Evolutionary conservation across 2,113 vertebrate species (phyloP), one percentile per base, ranked within the genome.

Genomic region (Trichomycterus rosablanca): DNA sequence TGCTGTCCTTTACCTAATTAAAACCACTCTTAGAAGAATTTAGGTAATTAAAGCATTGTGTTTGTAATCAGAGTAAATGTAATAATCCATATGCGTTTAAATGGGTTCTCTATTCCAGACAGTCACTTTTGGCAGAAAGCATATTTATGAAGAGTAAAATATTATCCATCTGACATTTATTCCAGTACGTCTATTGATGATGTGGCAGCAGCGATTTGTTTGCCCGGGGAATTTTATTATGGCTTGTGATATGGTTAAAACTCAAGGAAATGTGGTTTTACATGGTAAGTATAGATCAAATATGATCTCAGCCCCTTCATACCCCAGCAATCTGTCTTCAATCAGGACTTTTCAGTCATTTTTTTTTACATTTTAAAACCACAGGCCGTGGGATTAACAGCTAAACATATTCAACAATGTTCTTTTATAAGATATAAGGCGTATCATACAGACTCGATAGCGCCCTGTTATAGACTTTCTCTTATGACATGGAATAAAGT

Each of bases 131-230:
- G 28, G 60, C 46, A 67, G 40, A 26, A 26, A 59, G 53, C 53
- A 52, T 59, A 59, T 40, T 42, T 67, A 59, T 63, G 70, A 53
- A 32, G 53, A 53, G 52, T 63, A 58, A 72, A 62, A 51, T 59
- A 66, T 70, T 56, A 70, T 67, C 63, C 63, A 30, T 74, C 56
- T 70, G 67, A 67, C 67, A 70, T 74, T 74, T 74, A 70, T 70
- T 67, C 72, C 59, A 53, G 53, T 67, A 59, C 70, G 67, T 67
- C 63, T 70, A 74, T 70, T 63, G 72, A 74, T 70, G 70, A 70
- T 67, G 37, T 70, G 67, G 66, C 72, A 74, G 72, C 34, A 67
- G 59, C 64, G 63, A 74, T 74, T 66, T 74, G 59, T 66, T 74
- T 66, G 68, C 72, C 63, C 19, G 19, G 55, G 72, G 72, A 67